Conservation (phyloP, 35 echinoderm and acorn worm species). For the Eucidaris tribuloides region DNA sequence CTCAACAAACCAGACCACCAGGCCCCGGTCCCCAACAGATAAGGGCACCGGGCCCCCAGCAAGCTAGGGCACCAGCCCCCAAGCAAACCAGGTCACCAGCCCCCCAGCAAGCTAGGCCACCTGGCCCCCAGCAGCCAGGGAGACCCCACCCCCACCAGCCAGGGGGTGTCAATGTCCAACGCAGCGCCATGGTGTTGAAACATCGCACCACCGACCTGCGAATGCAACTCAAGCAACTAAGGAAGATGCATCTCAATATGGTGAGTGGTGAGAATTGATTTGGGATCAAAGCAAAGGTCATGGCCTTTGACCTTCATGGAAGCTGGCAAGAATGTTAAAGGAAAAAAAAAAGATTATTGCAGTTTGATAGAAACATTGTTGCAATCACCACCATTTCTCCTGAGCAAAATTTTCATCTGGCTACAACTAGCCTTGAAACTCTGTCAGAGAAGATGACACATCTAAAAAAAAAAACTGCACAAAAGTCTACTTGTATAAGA, state of each 20-base stretch:
- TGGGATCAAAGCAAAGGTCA: too few species aligned
- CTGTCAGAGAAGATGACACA: too few species aligned
- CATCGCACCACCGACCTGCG: slow-evolving; percentile 53
- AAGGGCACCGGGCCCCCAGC: neutral
- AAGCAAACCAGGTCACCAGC: neutral
- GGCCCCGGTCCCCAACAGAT: neutral
- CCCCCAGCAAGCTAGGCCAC: neutral
- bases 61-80: too few species aligned
- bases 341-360: too few species aligned
- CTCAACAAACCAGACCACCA: neutral
- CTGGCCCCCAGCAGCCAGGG: neutral
- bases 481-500: too few species aligned
- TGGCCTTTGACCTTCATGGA: too few species aligned
- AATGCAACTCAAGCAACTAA: slow-evolving; percentile 68
- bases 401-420: too few species aligned
- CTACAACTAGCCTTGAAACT: too few species aligned
- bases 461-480: too few species aligned
- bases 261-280: slow-evolving; percentile 14
- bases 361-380: too few species aligned
- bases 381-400: too few species aligned
- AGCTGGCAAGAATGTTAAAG: too few species aligned
- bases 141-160: neutral
- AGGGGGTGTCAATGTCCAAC: slow-evolving; percentile 27
- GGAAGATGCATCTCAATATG: slow-evolving; percentile 79
- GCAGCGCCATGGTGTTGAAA: slow-evolving; percentile 34